A percentile compares a stretch with the other conserved stretches of the same genome.
These are phyloP conservation scores for Chloroceryle amazona DNA, from an alignment of 2,797 vertebrate genomes.

Conservation along the genomic window DNA sequence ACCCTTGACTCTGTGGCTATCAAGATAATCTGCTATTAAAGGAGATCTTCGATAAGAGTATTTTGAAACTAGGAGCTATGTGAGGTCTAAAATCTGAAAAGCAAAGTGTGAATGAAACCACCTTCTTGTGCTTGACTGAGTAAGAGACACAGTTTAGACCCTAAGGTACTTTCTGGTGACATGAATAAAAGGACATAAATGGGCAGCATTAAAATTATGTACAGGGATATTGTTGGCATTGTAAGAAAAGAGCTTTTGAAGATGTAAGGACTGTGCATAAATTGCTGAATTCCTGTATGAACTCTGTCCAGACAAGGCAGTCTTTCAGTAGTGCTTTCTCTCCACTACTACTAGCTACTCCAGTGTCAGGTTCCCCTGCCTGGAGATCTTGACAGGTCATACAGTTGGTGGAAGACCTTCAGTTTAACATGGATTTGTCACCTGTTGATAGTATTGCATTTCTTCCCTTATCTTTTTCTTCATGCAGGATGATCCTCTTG, in stretches of 20 bases:
- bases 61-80: background rate
- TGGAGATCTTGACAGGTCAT: background rate
- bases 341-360: background rate
- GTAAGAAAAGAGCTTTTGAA: background rate
- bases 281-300: background rate
- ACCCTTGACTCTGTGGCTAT: background rate
- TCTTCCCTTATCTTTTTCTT: background rate
- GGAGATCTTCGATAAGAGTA: background rate
- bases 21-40: background rate
- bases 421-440: background rate
- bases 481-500: background rate
- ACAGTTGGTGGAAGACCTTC: background rate
- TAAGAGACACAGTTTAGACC: background rate
- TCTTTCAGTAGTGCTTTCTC: background rate
- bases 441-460: background rate
- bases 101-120: background rate
- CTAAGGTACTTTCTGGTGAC: background rate
- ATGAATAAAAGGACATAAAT: background rate
- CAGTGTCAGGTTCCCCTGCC: rapidly evolving
- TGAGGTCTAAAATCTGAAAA: background rate
- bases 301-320: background rate
- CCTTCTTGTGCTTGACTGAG: background rate
- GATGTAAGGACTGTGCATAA: background rate
- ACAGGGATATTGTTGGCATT: background rate
- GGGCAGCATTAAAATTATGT: background rate